A percentile compares a stretch with the other conserved stretches of the same genome.
Evolutionary conservation across 1,140 invertebrate species (phyloP).

Genomic region (Brachionus plicatilis): DNA sequence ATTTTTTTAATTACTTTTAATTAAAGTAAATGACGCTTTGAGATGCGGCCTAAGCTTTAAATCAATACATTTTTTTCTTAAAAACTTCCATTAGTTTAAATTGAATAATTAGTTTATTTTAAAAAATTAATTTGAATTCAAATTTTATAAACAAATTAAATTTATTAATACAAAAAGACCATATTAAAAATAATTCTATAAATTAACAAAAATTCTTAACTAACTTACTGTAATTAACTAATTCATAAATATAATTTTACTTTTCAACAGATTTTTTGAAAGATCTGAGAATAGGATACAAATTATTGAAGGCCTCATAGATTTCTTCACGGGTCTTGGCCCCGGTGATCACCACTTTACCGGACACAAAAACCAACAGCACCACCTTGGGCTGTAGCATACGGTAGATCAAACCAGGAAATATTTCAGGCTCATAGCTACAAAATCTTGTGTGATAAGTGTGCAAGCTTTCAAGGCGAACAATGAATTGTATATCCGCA

Average conservation of each 20-base stretch:
- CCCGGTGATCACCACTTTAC: conserved; percentile 94
- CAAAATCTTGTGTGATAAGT: conserved; percentile 55
- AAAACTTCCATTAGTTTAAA: neutral
- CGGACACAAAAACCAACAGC: conserved; percentile 92
- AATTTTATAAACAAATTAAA: neutral
- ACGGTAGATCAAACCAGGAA: conserved; percentile 96
- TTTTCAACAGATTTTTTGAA: conserved; percentile 59
- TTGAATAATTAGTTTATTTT: neutral
- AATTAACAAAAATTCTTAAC: neutral
- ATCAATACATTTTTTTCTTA: neutral
- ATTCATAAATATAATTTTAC: neutral
- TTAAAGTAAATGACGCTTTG: too few relatives aligned
- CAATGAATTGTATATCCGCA: conserved; percentile 98
- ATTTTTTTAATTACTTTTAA: too few relatives aligned
- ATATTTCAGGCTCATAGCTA: conserved; percentile 69
- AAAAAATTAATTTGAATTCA: neutral
- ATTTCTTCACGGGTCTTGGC: conserved; percentile 97
- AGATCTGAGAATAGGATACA: conserved; percentile 97
- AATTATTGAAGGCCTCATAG: conserved; percentile 98
- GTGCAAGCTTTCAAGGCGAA: conserved; percentile 90
- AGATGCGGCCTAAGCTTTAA: too few relatives aligned
- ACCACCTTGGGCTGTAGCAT: conserved; percentile 99
- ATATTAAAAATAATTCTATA: neutral
- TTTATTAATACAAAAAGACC: neutral
- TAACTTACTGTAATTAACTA: neutral